Evolutionary conservation across 2,113 vertebrate genomes (phyloP).

Genomic region (human): DNA sequence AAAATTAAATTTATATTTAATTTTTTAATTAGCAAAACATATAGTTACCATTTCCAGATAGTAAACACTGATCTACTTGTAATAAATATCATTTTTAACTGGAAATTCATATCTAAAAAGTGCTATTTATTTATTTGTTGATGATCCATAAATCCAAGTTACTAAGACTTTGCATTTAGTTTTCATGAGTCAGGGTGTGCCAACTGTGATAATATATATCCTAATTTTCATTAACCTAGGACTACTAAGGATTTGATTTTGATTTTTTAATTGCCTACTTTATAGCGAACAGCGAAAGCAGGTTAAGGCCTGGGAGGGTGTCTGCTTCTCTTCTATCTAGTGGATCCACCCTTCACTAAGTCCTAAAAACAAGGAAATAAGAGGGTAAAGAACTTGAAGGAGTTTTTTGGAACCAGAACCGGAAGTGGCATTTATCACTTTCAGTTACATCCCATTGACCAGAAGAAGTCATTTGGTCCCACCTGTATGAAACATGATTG

Average conservation of each 20-base stretch:
- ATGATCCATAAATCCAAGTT: not conserved
- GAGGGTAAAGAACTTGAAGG: not conserved
- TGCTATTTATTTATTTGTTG: not conserved
- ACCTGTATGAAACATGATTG: not conserved
- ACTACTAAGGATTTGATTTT: not conserved
- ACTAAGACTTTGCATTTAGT: not conserved
- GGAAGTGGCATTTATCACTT: not conserved
- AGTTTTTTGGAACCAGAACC: not conserved
- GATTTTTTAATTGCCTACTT: not conserved
- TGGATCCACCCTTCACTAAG: not conserved
- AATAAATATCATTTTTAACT: slow-evolving; percentile 20
- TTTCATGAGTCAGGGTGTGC: not conserved
- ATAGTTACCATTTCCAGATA: not conserved
- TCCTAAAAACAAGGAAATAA: not conserved
- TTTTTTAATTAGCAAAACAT: slow-evolving; percentile 17
- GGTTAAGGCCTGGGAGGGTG: accelerated
- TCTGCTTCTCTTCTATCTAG: not conserved
- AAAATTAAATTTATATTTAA: slow-evolving; percentile 45
- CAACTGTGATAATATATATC: not conserved
- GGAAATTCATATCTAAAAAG: slow-evolving; percentile 36
- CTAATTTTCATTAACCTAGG: not conserved
- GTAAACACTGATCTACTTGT: not conserved
- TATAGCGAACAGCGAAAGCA: not conserved
- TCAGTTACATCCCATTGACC: not conserved
- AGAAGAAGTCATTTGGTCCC: not conserved